A percentile compares a stretch with the other conserved stretches of the same genome.
Evolutionary conservation across 2,113 vertebrate genomes (phyloP).

Genomic region (Sorex araneus): DNA sequence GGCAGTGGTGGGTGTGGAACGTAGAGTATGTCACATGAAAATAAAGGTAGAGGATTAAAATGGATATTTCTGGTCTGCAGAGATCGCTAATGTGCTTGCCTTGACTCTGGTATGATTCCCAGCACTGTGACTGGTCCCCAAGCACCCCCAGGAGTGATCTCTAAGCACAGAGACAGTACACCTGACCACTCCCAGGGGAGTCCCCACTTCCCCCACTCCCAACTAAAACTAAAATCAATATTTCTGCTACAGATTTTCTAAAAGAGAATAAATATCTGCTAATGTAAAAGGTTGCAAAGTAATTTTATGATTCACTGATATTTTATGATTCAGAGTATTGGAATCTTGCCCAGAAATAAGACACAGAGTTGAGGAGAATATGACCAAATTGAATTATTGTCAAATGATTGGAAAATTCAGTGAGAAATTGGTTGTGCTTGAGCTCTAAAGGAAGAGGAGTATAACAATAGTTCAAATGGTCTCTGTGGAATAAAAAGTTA

Average conservation of each 20-base stretch:
- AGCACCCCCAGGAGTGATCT: too few species aligned
- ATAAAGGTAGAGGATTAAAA: constrained; percentile 48
- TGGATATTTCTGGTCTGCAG: background rate
- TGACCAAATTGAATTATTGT: constrained; percentile 55
- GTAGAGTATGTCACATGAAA: background rate
- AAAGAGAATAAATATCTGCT: constrained; percentile 54
- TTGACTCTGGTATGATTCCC: too few species aligned
- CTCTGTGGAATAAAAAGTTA: background rate
- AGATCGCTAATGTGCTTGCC: too few species aligned
- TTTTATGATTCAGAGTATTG: constrained; percentile 47
- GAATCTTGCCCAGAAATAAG: constrained; percentile 67
- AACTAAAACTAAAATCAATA: too few species aligned
- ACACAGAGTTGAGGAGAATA: background rate
- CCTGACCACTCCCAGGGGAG: too few species aligned
- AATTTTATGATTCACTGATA: constrained; percentile 41
- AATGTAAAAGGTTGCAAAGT: constrained; percentile 20
- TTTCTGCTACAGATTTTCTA: constrained; percentile 52
- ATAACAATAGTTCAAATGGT: background rate
- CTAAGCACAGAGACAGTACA: too few species aligned
- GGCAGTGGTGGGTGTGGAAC: accelerated
- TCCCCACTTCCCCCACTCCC: too few species aligned
- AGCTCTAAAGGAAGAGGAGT: constrained; percentile 26
- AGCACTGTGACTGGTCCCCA: too few species aligned
- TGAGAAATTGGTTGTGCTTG: constrained; percentile 57
- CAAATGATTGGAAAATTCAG: constrained; percentile 67